Percentiles rank a stretch among this genome's conserved stretches.
phyloP scores from a whole-genome alignment of 1,140 invertebrate species.

The Hormaphis cornu region DNA sequence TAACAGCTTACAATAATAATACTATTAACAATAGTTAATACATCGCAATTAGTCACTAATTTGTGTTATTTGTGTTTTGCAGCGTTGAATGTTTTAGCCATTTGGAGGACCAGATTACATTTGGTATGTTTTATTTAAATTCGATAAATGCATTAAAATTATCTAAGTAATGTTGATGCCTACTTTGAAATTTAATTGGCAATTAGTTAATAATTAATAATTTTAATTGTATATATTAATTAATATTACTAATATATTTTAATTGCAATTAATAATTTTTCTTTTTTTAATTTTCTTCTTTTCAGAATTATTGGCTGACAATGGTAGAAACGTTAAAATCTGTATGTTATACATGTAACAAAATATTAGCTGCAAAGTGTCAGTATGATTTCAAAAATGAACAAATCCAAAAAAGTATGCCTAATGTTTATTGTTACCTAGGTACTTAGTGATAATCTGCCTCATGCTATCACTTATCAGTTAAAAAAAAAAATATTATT shows the following conservation, averaged over 20 bases:
- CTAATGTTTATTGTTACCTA: no score
- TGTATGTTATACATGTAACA: neutral
- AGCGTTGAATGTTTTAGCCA: neutral
- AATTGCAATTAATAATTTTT: neutral
- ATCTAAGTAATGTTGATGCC: no score
- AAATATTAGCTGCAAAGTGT: neutral
- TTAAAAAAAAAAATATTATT: no score
- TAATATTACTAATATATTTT: neutral
- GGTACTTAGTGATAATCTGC: no score
- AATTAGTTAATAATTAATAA: no score
- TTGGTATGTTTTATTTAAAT: neutral
- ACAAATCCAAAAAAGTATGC: constrained; percentile 29
- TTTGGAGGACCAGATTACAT: neutral
- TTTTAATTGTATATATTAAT: neutral
- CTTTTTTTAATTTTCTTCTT: neutral
- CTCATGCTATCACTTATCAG: no score
- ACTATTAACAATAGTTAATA: constrained; percentile 1
- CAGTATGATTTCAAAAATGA: constrained; percentile 27
- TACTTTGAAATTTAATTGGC: no score
- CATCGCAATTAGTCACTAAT: constrained; percentile 14
- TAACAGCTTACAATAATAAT: neutral
- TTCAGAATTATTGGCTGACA: constrained; percentile 16
- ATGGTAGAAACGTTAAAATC: constrained; percentile 19
- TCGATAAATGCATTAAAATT: no score
- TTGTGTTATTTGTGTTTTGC: neutral